phyloP scores from a whole-genome alignment of 2,888 invertebrate genomes.

The Tortrix viridana region DNA sequence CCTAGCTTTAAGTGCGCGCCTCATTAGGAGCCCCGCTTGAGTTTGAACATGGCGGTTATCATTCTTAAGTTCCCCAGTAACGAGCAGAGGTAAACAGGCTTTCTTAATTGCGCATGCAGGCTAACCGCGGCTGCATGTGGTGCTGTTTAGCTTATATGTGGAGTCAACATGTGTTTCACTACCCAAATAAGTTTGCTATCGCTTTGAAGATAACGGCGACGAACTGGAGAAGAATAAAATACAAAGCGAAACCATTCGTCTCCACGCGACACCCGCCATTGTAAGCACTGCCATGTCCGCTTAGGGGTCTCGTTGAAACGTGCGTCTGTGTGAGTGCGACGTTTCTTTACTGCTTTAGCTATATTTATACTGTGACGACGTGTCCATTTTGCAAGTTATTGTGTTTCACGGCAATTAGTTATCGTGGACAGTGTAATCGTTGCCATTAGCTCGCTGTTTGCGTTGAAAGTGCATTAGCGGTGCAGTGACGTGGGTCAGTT shows the following conservation, averaged over 20 bases:
- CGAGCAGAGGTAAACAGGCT: background rate
- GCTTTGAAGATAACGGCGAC: too few species aligned
- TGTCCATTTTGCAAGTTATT: background rate
- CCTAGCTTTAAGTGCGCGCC: background rate
- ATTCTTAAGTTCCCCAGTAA: background rate
- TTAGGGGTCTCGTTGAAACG: too few species aligned
- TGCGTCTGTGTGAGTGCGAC: too few species aligned
- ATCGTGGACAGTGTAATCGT: background rate
- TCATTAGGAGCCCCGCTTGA: slow-evolving; percentile 6
- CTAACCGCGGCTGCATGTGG: background rate
- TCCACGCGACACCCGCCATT: too few species aligned
- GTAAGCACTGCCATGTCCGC: too few species aligned
- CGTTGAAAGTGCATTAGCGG: slow-evolving; percentile 8
- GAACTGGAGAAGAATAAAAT: too few species aligned
- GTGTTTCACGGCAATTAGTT: slow-evolving; percentile 5
- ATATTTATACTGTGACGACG: too few species aligned
- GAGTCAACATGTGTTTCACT: background rate
- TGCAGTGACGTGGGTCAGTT: background rate
- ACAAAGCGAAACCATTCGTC: too few species aligned
- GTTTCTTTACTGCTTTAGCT: too few species aligned
- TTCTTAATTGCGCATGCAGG: background rate
- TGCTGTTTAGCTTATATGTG: too few species aligned
- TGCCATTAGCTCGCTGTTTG: slow-evolving; percentile 1
- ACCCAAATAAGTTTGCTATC: background rate
- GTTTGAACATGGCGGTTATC: slow-evolving; percentile 8